Base-by-base conservation (phyloP, 2,113 vertebrate species). In the Lasiurus cinereus region DNA sequence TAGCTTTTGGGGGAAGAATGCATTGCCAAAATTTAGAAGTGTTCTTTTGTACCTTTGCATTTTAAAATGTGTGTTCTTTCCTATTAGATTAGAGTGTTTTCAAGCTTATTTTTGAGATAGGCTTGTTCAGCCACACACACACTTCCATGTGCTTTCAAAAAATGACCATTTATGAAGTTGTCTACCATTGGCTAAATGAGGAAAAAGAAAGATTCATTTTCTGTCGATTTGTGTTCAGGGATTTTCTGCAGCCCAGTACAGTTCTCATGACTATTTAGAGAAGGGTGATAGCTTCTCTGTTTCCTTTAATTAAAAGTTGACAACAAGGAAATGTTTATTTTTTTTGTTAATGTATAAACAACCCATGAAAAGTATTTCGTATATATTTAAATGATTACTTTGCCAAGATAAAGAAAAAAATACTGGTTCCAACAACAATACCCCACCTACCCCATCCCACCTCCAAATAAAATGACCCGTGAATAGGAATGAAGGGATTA, bases 291-390 rank as follows among this genome's bases (percentile, higher is more conserved):
- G 69, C 56, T 78, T 86, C 73, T 89, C 31, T 87, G 39, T 39
- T 92, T 70, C 74, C 70, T 95, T 92, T 82, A 74, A 77, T 90
- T 96, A 72, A 83, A 96, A 89, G 56, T 80, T 56, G 36, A 74
- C 5, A 18, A 56, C 12, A n/a, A 88, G 43, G 33, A 50, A 74
- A 72, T 88, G 77, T 94, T 80, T 83, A 92, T 80, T 88, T 72
- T 19, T 64, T 93, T 90, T 84, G 48, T 83, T 73, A 77, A 84
- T 22, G 27, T 24, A 11, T 76, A 93, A 91, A 79, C 73, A 88
- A 76, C 29, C 16, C 52, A n/a, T 11, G 43, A 91, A 83, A 92
- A 83, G 9, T 46, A 67, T 72, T 79, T 93, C 16, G 11, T 66
- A 36, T 76, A 10, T 79, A 50, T 72, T 82, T 83, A 90, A 93